phyloP scores from a whole-genome alignment of 2,888 invertebrate genomes.

The Epinotia bilunana region DNA sequence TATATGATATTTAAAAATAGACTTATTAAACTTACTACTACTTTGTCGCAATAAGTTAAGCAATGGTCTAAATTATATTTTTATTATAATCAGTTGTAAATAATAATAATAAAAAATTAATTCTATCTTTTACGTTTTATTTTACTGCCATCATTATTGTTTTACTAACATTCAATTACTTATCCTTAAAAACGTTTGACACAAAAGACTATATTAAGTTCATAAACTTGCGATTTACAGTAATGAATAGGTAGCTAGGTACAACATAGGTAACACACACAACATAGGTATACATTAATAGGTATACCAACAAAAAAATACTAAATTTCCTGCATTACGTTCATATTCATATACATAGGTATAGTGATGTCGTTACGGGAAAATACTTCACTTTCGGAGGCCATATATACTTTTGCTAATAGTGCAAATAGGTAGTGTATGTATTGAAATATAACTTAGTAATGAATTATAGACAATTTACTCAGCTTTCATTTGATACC shows the following conservation, averaged over 20 bases:
- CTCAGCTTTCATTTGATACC: too few species aligned
- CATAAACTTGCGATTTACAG: not conserved
- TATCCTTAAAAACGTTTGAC: not conserved
- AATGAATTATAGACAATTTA: too few species aligned
- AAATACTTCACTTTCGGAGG: too few species aligned
- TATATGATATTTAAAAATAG: not conserved
- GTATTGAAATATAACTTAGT: too few species aligned
- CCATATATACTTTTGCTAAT: too few species aligned
- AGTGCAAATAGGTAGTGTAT: too few species aligned
- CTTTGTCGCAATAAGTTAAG: not conserved
- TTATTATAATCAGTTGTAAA: constrained; percentile 4
- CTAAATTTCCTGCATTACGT: too few species aligned
- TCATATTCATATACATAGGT: too few species aligned
- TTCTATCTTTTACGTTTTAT: not conserved
- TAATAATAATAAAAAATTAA: not conserved
- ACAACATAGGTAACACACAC: not conserved
- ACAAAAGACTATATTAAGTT: not conserved
- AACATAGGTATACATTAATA: too few species aligned
- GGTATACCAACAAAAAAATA: too few species aligned
- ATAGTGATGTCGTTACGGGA: too few species aligned
- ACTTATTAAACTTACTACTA: not conserved
- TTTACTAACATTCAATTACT: not conserved
- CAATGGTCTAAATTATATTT: constrained; percentile 8
- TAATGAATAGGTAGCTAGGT: not conserved
- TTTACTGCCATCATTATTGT: not conserved